Conservation (phyloP, 2,888 invertebrate genomes). For the Leptinotarsa rubiginosa region DNA sequence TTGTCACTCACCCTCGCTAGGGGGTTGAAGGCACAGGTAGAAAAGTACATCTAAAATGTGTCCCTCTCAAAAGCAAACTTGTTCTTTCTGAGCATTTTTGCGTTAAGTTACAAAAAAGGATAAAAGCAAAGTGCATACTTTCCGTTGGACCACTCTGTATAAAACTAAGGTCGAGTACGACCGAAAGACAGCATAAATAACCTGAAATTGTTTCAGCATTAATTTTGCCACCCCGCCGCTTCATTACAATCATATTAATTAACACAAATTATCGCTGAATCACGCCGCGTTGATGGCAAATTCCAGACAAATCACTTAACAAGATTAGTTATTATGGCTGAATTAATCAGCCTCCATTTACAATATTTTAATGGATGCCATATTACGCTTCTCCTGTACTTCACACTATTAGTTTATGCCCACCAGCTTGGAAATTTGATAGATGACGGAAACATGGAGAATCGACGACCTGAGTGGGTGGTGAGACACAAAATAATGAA, state of each 20-base stretch:
- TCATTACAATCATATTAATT: constrained; percentile 18
- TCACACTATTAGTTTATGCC: neutral
- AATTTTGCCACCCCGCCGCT: constrained; percentile 8
- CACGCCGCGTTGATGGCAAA: constrained; percentile 12
- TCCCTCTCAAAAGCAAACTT: too few species aligned
- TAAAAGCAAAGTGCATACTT: too few species aligned
- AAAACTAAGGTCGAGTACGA: neutral
- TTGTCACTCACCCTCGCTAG: too few species aligned
- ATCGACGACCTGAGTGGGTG: neutral
- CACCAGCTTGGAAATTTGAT: neutral
- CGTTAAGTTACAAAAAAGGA: too few species aligned
- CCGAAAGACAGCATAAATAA: neutral
- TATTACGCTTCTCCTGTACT: neutral
- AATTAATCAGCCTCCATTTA: constrained; percentile 37
- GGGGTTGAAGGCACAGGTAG: too few species aligned
- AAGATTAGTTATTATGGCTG: constrained; percentile 38
- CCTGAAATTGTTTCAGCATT: neutral
- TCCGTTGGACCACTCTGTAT: too few species aligned
- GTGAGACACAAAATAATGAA: neutral
- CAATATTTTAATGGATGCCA: constrained; percentile 42
- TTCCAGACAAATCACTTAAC: constrained; percentile 38
- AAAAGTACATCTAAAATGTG: too few species aligned
- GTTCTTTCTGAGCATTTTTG: too few species aligned
- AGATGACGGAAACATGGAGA: neutral
- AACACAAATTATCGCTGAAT: constrained; percentile 4